phyloP scores from a whole-genome alignment of 2,888 invertebrate genomes.

The Kryphioiulus occultus region DNA sequence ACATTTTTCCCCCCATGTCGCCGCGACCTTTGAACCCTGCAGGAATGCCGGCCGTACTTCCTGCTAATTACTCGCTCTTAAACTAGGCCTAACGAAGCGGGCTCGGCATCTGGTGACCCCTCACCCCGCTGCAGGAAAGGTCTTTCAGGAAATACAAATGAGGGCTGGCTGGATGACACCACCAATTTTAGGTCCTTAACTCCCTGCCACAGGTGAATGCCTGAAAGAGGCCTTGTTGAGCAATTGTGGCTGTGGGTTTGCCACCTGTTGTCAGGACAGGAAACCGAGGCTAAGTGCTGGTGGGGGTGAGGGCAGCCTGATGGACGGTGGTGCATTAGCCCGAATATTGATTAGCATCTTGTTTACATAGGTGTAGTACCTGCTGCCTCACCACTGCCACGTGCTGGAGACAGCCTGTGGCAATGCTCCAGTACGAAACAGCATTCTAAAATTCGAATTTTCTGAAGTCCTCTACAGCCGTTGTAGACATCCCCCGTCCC shows the following conservation, averaged over 20 bases:
- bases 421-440: too few species aligned
- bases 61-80: constrained; percentile 13
- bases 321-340: neutral
- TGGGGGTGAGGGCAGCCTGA: neutral
- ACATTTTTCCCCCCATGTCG: neutral
- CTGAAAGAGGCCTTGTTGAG: neutral
- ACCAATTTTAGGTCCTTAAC: constrained; percentile 36
- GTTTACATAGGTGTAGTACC: neutral
- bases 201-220: constrained; percentile 1
- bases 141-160: constrained; percentile 37
- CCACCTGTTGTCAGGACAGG: constrained; percentile 3
- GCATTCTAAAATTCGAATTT: too few species aligned
- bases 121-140: constrained; percentile 12
- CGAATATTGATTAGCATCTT: neutral
- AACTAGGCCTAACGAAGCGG: neutral
- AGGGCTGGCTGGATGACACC: neutral
- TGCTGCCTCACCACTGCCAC: too few species aligned
- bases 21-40: neutral
- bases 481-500: too few species aligned
- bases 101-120: neutral
- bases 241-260: neutral
- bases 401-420: too few species aligned
- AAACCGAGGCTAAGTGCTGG: neutral
- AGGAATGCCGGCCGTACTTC: neutral
- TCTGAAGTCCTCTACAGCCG: too few species aligned